Base-by-base conservation (phyloP, 2,888 invertebrate genomes). In the Heliconius sara region DNA sequence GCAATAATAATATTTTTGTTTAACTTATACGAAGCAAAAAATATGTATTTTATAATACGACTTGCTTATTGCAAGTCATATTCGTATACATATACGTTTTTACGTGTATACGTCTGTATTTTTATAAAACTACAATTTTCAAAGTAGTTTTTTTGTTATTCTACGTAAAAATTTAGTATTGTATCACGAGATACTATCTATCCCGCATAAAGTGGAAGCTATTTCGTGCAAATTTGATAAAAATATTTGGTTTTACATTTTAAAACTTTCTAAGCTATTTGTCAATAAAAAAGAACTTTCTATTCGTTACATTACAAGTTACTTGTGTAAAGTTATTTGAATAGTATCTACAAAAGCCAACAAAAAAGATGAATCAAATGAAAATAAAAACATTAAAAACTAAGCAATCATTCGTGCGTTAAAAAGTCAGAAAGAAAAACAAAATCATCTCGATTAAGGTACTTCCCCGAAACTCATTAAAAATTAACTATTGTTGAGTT, bases 401-500 rank as follows among this genome's bases (percentile, higher is more conserved):
- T 19, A 70, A 27, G 16, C 16, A 25, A 47, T n/a, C 25, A 43
- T 25, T 68, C 6, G 16, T 25, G 43, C 68, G 39, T 70, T 43
- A 13, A n/a, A 43, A 70, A 16, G 25, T 25, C 4, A 70, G 5
- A 6, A 70, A 43, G 25, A 43, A 70, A 30, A 70, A 25, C 10
- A n/a, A 43, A 70, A 43, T 13, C 13, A 43, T 67, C 68, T 68
- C 68, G 16, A 70, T 70, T 70, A 70, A 70, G 68, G 6, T 43
- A 70, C 68, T 70, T 43, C n/a, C n/a, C 68, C 39, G 43, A 70
- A 70, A 70, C 68, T 70, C 43, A 13, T 68, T 68, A 25, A 68
- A 68, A 68, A 68, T 25, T 5, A 30, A 30, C 27, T 22, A 57
- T 27, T 52, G 52, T 71, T 72, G 19, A 30, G 4, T 27, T 27